A percentile compares a stretch with the other conserved stretches of the same genome.
These are phyloP conservation scores for Hesperia comma DNA, from an alignment of 2,888 invertebrate genomes.

Conservation along the genomic window DNA sequence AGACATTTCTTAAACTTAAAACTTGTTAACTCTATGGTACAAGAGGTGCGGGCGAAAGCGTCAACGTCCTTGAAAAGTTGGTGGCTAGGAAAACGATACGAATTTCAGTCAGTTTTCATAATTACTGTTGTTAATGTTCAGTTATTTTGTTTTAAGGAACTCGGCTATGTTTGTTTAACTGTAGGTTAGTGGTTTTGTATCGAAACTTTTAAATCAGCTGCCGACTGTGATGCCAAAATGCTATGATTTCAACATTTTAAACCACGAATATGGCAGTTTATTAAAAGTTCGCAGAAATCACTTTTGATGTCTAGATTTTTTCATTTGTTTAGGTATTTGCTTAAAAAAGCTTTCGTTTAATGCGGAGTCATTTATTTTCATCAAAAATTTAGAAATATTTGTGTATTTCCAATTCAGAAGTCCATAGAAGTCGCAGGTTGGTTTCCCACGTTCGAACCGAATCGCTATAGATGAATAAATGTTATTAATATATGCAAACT, in stretches of 20 bases:
- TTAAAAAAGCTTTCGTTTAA: not conserved
- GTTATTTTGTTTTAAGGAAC: constrained; percentile 6
- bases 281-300: constrained; percentile 10
- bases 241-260: constrained; percentile 18
- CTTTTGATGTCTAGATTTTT: constrained; percentile 1
- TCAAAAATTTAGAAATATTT: too few species aligned
- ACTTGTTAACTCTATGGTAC: not conserved
- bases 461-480: too few species aligned
- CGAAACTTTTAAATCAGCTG: constrained; percentile 25
- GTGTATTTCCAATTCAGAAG: too few species aligned
- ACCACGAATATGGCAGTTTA: constrained; percentile 13
- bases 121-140: constrained; percentile 33
- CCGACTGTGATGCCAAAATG: not conserved
- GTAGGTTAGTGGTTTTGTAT: constrained; percentile 20
- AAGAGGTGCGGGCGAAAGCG: constrained; percentile 30
- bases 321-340: not conserved
- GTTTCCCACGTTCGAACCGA: too few species aligned
- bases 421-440: too few species aligned
- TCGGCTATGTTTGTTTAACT: constrained; percentile 31
- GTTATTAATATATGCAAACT: too few species aligned
- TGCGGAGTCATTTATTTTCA: not conserved
- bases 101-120: constrained; percentile 29
- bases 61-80: constrained; percentile 24
- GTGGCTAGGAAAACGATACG: constrained; percentile 21
- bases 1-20: not conserved